Evolutionary conservation across 2,113 vertebrate species (phyloP).

Genomic region (Phylloscopus whistleri): DNA sequence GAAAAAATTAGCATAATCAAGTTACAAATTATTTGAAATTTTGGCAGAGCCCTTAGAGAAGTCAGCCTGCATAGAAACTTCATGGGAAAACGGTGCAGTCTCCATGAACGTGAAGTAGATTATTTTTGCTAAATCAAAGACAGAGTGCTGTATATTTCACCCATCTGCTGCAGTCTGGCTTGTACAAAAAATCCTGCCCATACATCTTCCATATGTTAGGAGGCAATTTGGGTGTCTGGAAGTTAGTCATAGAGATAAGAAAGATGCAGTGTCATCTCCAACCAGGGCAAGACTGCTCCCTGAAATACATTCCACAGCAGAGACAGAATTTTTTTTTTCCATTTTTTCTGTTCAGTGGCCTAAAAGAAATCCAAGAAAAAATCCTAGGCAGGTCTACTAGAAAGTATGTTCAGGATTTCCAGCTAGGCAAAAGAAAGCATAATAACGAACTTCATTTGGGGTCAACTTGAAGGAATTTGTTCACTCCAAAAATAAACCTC

Average conservation of each 20-base stretch:
- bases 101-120: not conserved
- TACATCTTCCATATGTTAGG: slow-evolving; percentile 17
- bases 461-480: not conserved
- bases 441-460: not conserved
- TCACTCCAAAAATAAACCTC: not conserved
- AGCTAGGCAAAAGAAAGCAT: not conserved
- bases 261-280: not conserved
- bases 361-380: not conserved
- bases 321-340: not conserved
- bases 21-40: not conserved
- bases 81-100: not conserved
- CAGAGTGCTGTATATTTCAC: not conserved
- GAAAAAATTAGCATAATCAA: not conserved
- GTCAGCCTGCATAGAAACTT: not conserved
- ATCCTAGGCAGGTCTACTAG: not conserved
- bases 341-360: not conserved
- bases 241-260: slow-evolving; percentile 15
- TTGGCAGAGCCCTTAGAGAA: not conserved
- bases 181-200: not conserved
- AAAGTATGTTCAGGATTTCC: not conserved
- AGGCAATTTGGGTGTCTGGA: slow-evolving; percentile 13
- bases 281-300: not conserved
- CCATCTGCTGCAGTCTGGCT: not conserved
- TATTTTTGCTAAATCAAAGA: slow-evolving; percentile 19
- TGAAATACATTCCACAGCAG: not conserved